Base-by-base conservation (phyloP, 64 coral and sea anemone genomes). In the Hydrozoanthus tunicans region DNA sequence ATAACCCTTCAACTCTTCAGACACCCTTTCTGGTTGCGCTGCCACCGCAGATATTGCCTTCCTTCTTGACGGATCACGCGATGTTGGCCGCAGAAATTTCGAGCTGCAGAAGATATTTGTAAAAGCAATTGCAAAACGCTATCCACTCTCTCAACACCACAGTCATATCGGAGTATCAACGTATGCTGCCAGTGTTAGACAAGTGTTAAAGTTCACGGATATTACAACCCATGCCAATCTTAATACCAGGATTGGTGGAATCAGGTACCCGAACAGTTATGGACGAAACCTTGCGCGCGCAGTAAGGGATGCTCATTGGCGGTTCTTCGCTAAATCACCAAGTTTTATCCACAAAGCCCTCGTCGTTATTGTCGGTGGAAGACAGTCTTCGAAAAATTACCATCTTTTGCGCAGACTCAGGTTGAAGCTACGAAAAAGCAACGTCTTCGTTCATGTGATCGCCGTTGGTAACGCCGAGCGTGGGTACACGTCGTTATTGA, bases 21-120 rank as follows among this genome's bases (percentile, higher is more conserved):
- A 88, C 13, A 73, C 69, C 32, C 53, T 74, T 13, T 88, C 84
- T 17, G 84, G 84, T 26, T 88, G 84, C n/a, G 84, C 84, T 8
- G 84, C 84, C 9, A 88, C 84, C 3, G 84, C 84, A 17, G 84
- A 88, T 75, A 88, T 88, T 58, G 84, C 84, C 9, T 88, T 88
- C 84, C 84, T 88, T 8, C 10, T 88, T 51, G 84, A 88, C 56
- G 84, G 68, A 24, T 74, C 84, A 32, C 70, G 25, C 7, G 84
- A 88, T 75, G 24, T 88, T 59, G 84, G 84, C 57, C 6, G 12
- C 23, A 75, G 67, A 17, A 88, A 74, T 56, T 88, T 88, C 67
- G 53, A 74, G 17, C 66, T 88, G 9, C 67, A 88, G 55, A 88
- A 88, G 26, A 59, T 74, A 3, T 88, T 88, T 26, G 69, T 88